phyloP scores from a whole-genome alignment of 2,888 invertebrate species.

The Agonopterix arenella region DNA sequence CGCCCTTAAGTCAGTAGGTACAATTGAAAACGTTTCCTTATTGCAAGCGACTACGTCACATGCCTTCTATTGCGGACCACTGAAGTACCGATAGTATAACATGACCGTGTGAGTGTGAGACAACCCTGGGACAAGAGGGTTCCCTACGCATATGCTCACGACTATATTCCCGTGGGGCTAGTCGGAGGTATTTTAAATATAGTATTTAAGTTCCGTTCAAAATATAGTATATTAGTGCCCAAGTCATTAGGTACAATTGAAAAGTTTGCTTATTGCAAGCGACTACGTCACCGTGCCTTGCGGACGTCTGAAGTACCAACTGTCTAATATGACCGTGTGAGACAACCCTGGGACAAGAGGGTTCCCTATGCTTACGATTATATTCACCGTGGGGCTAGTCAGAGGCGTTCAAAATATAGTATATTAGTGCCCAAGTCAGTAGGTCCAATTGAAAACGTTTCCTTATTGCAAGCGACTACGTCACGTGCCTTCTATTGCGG shows the following conservation, averaged over 20 bases:
- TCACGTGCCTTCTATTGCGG: conserved; percentile 25
- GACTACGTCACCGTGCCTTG: conserved; percentile 45
- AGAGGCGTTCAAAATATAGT: no score
- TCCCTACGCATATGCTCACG: no score
- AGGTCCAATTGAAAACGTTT: conserved; percentile 57
- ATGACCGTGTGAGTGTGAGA: no score
- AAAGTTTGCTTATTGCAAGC: conserved; percentile 55
- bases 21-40: conserved; percentile 64
- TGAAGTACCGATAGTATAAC: background rate
- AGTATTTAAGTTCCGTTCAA: no score
- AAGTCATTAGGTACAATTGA: conserved; percentile 43
- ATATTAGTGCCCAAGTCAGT: conserved; percentile 3
- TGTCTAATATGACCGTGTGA: no score
- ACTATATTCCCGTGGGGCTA: no score
- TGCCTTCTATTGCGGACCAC: conserved; percentile 6
- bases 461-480: conserved; percentile 56
- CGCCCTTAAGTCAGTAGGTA: conserved; percentile 18
- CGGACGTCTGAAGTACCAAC: background rate
- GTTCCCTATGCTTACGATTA: no score
- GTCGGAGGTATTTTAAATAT: no score
- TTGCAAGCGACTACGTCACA: conserved; percentile 51
- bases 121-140: no score
- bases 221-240: no score
- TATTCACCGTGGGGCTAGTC: no score
- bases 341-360: no score